A percentile compares a stretch with the other conserved stretches of the same genome.
Conservation (phyloP, 2,797 vertebrate genomes). For the Acrossocheilus wenchowensis region DNA sequence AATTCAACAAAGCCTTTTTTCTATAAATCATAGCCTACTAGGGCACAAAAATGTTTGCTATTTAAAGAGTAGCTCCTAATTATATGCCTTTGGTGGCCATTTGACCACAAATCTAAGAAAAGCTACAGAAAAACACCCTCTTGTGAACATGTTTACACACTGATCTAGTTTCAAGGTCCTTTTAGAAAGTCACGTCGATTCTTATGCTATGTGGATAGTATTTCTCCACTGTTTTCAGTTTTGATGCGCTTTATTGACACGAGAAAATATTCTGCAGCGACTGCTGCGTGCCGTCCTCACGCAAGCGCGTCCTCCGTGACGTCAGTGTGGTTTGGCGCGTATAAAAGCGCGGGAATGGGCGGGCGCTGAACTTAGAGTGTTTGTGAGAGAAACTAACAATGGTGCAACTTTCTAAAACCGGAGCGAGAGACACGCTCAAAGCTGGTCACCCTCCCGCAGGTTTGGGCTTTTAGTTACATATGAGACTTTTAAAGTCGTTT, state of each 20-base stretch:
- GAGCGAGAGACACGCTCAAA: conserved; percentile 69
- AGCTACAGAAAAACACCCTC: not conserved
- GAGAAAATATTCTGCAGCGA: not conserved
- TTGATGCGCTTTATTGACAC: not conserved
- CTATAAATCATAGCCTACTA: not conserved
- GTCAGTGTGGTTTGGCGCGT: conserved; percentile 1
- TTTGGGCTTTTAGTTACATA: conserved; percentile 45
- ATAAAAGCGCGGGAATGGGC: conserved; percentile 38
- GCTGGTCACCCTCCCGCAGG: conserved; percentile 82
- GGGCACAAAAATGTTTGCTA: not conserved
- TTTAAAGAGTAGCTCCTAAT: not conserved
- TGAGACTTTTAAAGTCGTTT: not conserved
- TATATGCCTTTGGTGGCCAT: not conserved
- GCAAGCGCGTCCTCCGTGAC: not conserved
- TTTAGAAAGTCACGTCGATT: not conserved
- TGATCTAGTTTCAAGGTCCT: not conserved
- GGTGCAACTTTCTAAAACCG: conserved; percentile 74
- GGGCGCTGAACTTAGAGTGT: not conserved
- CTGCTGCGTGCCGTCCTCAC: not conserved
- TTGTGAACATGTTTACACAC: not conserved
- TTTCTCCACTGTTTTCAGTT: not conserved
- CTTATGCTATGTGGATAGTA: not conserved
- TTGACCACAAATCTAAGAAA: not conserved
- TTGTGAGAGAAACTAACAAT: conserved; percentile 59
- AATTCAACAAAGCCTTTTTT: not conserved